Percentiles rank a stretch among this genome's conserved stretches.
These are phyloP conservation scores for Atta colombica DNA, from an alignment of 1,140 invertebrate species.

Conservation along the genomic window DNA sequence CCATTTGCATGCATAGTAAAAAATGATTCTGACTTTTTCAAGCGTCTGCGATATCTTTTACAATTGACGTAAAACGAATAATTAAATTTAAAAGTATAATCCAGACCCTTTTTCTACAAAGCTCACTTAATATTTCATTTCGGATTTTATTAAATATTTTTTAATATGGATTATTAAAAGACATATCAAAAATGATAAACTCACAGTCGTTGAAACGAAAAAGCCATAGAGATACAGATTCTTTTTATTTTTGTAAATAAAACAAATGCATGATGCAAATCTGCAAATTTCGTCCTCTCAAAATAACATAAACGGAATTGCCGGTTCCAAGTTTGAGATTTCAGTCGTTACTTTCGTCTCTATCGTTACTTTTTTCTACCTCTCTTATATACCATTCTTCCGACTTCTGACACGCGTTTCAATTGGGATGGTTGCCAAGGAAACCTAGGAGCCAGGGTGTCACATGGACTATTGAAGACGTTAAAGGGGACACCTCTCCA, in stretches of 20 bases:
- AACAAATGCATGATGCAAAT: constrained; percentile 38
- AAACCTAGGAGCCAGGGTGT: constrained; percentile 82
- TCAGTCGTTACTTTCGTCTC: constrained; percentile 75
- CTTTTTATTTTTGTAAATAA: neutral
- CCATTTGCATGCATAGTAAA: constrained; percentile 79
- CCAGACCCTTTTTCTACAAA: constrained; percentile 8
- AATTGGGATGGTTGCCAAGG: constrained; percentile 85
- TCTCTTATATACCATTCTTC: constrained; percentile 76
- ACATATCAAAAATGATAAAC: neutral
- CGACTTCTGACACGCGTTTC: constrained; percentile 84
- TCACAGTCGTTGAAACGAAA: neutral
- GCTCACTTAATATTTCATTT: neutral
- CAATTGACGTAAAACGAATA: constrained; percentile 76
- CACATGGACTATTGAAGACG: constrained; percentile 84
- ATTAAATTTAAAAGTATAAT: constrained; percentile 83
- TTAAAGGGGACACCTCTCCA: constrained; percentile 83
- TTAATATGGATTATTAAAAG: neutral
- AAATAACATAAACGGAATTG: constrained; percentile 76
- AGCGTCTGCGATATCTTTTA: constrained; percentile 64
- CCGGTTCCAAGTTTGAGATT: constrained; percentile 85
- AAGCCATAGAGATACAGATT: neutral
- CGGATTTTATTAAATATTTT: neutral
- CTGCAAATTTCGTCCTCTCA: constrained; percentile 52
- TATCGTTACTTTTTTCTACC: constrained; percentile 74
- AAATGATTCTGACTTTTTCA: constrained; percentile 70